Evolutionary conservation across 2,797 vertebrate species (phyloP), one percentile per base, ranked within the genome.

Genomic region (Cirrhinus mrigala): DNA sequence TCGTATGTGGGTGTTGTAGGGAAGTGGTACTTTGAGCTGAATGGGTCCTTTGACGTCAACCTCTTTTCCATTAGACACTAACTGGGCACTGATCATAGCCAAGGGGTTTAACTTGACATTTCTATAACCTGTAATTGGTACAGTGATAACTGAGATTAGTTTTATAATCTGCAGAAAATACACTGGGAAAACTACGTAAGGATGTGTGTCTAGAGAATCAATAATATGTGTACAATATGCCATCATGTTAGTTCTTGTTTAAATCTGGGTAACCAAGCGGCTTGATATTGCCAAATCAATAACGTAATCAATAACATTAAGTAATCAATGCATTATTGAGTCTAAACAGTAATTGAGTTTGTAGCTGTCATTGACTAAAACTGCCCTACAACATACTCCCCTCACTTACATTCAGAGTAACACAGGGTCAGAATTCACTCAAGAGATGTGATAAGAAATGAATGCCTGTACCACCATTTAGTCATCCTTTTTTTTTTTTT

Each of bases 11-110:
- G 91, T 93, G 88, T 89, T 75, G 79, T 90, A 92, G 15, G 94
- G 85, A 85, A 99, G 92, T 4, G 98, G 97, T 46, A 99, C 93
- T 2, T 94, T 97, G 79, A 99, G 92, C 60, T 98, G 96, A 90
- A 99, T 92, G 56, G 97, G 95, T 29, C 98, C 98, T 5, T 94
- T 94, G 44, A 99, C 90, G 44, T 95, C 95, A 87, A 99, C 90
- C 89, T 98, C 95, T 89, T 95, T 94, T 0, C 94, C 96, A 27
- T 92, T 90, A 22, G 96, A 95, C 90, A 96, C 94, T 87, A 99
- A 85, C 62, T 94, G 96, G 64, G 95, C 90, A 1, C 95, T 97
- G 91, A 98, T 33, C 27, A 96, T 96, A 14, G 96, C 97, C 88
- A 97, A 92, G 14, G 98, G 96, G 87, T 89, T 95, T 90, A 99